Conservation (phyloP, 2,113 vertebrate genomes). For the Ascaphus truei region DNA sequence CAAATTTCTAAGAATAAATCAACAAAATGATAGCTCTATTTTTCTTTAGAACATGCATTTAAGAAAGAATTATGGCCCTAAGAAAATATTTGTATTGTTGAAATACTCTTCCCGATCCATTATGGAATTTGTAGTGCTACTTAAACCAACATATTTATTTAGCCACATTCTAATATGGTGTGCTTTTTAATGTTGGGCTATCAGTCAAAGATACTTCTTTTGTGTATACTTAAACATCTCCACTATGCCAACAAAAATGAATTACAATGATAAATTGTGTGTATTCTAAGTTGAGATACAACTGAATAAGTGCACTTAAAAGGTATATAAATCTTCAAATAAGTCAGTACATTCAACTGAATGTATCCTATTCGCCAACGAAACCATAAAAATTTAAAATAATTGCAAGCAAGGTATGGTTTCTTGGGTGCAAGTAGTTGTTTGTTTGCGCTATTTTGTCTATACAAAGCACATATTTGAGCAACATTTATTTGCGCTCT, state of each 20-base stretch:
- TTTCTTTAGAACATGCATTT: slow-evolving; percentile 33
- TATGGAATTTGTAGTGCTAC: slow-evolving; percentile 29
- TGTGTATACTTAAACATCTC: slow-evolving; percentile 11
- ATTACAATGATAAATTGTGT: slow-evolving; percentile 4
- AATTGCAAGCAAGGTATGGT: too few species aligned
- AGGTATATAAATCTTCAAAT: too few species aligned
- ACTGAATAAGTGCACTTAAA: too few species aligned
- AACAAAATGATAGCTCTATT: slow-evolving; percentile 65
- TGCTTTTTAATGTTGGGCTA: slow-evolving; percentile 22
- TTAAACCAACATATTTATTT: slow-evolving; percentile 33
- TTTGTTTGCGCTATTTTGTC: too few species aligned
- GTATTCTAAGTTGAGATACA: background rate
- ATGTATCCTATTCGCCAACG: too few species aligned
- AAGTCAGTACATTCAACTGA: too few species aligned
- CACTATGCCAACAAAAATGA: slow-evolving; percentile 9
- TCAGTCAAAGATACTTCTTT: slow-evolving; percentile 17
- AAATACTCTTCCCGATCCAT: slow-evolving; percentile 25
- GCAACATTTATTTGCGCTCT: too few species aligned
- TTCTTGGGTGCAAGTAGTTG: too few species aligned
- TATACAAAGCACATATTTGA: too few species aligned
- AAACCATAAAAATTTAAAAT: too few species aligned
- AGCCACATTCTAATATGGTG: slow-evolving; percentile 16
- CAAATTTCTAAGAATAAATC: slow-evolving; percentile 72
- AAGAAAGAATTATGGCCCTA: slow-evolving; percentile 24
- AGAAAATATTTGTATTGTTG: slow-evolving; percentile 21